A percentile compares a stretch with the other conserved stretches of the same genome.
Evolutionary conservation across 1,140 invertebrate genomes (phyloP).

Genomic region (Drosophila repletoides): DNA sequence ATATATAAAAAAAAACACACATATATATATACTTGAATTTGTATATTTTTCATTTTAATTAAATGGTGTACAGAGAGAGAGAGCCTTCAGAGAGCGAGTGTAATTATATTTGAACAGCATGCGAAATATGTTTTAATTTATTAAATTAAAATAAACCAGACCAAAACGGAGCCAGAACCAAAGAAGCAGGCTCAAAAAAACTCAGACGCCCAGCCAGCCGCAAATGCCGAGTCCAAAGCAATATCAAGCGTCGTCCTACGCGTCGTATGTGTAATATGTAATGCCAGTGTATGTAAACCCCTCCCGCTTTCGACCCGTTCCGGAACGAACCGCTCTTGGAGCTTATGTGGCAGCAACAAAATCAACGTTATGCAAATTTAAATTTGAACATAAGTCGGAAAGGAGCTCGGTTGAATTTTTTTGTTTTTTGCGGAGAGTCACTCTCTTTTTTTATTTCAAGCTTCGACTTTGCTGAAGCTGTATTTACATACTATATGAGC

Average conservation of each 20-base stretch:
- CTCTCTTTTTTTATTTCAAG: slow-evolving; percentile 4
- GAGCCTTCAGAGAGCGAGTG: slow-evolving; percentile 47
- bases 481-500: slow-evolving; percentile 15
- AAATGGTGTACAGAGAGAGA: slow-evolving; percentile 47
- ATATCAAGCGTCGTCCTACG: slow-evolving; percentile 39
- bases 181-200: slow-evolving; percentile 18
- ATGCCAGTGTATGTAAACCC: background rate
- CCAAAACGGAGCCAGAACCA: slow-evolving; percentile 18
- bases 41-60: slow-evolving; percentile 66
- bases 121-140: slow-evolving; percentile 77
- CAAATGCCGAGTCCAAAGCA: no score
- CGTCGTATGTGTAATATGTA: slow-evolving; percentile 66
- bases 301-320: background rate
- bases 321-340: background rate
- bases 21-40: slow-evolving; percentile 15
- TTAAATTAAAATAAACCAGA: slow-evolving; percentile 65
- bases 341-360: slow-evolving; percentile 31
- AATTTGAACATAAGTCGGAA: slow-evolving; percentile 66
- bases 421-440: background rate
- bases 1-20: slow-evolving; percentile 18
- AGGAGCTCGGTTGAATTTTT: slow-evolving; percentile 34
- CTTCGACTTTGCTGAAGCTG: slow-evolving; percentile 32
- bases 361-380: slow-evolving; percentile 76
- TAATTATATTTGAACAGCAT: slow-evolving; percentile 73
- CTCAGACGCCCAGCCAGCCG: no score